A percentile compares a stretch with the other conserved stretches of the same genome.
phyloP scores from a whole-genome alignment of 2,113 vertebrate species.

The Phycodurus eques region DNA sequence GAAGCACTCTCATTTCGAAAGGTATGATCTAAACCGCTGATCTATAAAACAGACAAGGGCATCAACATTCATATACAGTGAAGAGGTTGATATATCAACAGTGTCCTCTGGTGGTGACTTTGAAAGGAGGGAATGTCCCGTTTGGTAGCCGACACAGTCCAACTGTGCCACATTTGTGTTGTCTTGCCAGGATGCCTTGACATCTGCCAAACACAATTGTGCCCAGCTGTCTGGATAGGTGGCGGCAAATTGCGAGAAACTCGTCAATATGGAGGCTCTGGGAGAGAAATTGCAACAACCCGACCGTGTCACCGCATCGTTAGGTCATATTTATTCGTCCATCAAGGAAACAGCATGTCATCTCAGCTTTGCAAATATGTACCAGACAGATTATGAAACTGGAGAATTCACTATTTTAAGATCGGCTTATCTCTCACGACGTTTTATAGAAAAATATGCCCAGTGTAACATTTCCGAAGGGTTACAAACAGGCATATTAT shows the following conservation, averaged over 20 bases:
- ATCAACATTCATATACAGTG: conserved; percentile 32
- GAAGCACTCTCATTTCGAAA: conserved; percentile 39
- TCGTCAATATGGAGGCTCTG: conserved; percentile 22
- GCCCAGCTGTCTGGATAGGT: conserved; percentile 53
- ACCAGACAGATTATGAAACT: conserved; percentile 5
- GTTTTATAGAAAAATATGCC: background rate
- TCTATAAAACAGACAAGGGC: conserved; percentile 13
- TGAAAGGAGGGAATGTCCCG: conserved; percentile 21
- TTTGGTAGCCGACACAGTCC: conserved; percentile 38
- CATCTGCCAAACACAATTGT: conserved; percentile 68
- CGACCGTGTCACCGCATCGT: conserved; percentile 13
- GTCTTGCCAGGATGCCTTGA: conserved; percentile 60
- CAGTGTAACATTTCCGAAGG: background rate
- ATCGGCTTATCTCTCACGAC: background rate
- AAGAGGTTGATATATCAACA: conserved; percentile 52
- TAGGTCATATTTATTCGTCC: conserved; percentile 55
- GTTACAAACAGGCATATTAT: background rate
- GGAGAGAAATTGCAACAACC: conserved; percentile 32
- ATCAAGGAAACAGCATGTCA: conserved; percentile 40
- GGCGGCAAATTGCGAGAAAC: conserved; percentile 51
- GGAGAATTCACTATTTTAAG: background rate
- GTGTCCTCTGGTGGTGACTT: conserved; percentile 62
- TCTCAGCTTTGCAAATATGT: conserved; percentile 17
- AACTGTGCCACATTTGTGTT: conserved; percentile 57
- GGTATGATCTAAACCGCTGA: conserved; percentile 50